phyloP scores from a whole-genome alignment of 2,113 vertebrate genomes.

The Apus apus region DNA sequence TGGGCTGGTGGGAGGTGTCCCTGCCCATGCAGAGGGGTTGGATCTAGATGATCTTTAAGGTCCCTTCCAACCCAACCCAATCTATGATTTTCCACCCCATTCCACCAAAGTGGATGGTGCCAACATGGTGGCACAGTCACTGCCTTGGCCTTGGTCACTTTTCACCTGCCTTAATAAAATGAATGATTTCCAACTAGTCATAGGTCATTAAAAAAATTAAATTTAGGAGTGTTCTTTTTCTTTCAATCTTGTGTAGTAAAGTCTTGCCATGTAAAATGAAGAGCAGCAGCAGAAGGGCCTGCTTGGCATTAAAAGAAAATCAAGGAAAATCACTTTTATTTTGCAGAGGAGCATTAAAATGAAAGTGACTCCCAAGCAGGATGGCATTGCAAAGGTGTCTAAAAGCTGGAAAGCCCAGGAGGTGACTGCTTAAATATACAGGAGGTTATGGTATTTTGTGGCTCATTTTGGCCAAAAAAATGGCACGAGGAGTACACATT shows the following conservation, averaged over 20 bases:
- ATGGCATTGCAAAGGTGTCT: not conserved
- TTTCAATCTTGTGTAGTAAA: not conserved
- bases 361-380: not conserved
- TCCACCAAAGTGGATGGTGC: not conserved
- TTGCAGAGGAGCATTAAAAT: not conserved
- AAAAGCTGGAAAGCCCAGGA: not conserved
- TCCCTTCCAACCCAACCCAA: too few species aligned
- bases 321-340: not conserved
- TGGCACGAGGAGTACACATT: fast-evolving
- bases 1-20: too few species aligned
- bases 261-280: not conserved
- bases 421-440: not conserved
- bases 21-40: too few species aligned
- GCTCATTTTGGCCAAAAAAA: not conserved
- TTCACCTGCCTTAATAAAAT: not conserved
- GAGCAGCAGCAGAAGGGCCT: not conserved
- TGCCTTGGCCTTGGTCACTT: not conserved
- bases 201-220: not conserved
- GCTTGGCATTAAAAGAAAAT: not conserved
- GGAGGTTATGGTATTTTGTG: not conserved
- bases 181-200: not conserved
- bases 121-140: not conserved
- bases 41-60: too few species aligned
- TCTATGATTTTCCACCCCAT: not conserved
- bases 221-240: not conserved